These are phyloP conservation scores for Acanthoscelides obtectus DNA, from an alignment of 2,888 invertebrate species.

Conservation along the genomic window DNA sequence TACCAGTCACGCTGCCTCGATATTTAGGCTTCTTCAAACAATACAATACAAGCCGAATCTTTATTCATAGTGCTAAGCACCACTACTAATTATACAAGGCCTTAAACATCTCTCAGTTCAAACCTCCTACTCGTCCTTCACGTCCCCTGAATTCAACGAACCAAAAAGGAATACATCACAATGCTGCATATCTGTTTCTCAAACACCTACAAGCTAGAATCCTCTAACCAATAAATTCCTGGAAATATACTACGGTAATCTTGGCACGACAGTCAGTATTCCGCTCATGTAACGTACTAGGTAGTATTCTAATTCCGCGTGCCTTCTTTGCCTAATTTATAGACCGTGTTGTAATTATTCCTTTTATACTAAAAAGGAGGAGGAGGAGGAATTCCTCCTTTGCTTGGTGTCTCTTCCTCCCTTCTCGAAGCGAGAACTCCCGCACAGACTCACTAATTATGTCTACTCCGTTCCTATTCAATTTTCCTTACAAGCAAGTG, in stretches of 20 bases:
- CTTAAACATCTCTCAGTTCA: too few species aligned
- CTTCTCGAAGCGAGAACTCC: background rate
- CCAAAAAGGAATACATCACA: background rate
- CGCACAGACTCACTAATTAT: background rate
- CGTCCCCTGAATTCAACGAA: too few species aligned
- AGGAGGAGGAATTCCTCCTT: background rate
- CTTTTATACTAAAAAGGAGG: slow-evolving; percentile 29
- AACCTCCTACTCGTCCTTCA: too few species aligned
- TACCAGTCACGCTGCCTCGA: too few species aligned
- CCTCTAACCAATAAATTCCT: background rate
- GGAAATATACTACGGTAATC: background rate
- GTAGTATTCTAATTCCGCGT: slow-evolving; percentile 32
- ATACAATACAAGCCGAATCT: too few species aligned
- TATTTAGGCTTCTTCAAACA: too few species aligned
- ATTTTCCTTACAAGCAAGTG: background rate
- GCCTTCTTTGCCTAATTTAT: slow-evolving; percentile 39
- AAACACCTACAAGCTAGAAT: background rate
- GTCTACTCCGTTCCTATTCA: background rate
- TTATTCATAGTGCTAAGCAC: too few species aligned
- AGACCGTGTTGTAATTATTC: slow-evolving; percentile 41
- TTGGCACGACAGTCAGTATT: slow-evolving; percentile 33
- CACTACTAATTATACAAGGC: too few species aligned
- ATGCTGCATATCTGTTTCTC: background rate
- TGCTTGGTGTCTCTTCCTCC: background rate
- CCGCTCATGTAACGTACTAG: slow-evolving; percentile 32